Percentiles rank a stretch among this genome's conserved stretches.
Evolutionary conservation across 2,797 vertebrate genomes (phyloP).

Genomic region (Eulemur rubriventer): DNA sequence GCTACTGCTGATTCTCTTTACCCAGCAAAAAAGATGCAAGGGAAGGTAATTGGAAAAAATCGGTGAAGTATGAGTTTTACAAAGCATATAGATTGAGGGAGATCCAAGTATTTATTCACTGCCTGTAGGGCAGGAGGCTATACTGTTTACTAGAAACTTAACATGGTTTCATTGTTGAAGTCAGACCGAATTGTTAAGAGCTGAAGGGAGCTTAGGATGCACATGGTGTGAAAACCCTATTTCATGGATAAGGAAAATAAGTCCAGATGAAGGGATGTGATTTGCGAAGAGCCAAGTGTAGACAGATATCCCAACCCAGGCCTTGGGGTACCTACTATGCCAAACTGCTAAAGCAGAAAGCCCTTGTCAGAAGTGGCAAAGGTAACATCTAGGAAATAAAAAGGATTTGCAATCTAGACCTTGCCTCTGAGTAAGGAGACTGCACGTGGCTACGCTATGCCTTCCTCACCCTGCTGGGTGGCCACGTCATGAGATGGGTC

Average conservation of each 20-base stretch:
- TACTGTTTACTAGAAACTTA: neutral
- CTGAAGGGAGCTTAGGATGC: neutral
- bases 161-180: neutral
- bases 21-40: neutral
- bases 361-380: neutral
- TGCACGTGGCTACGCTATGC: fast-evolving
- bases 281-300: neutral
- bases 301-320: neutral
- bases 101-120: neutral
- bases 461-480: neutral
- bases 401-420: neutral
- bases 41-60: neutral
- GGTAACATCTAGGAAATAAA: neutral
- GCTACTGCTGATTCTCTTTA: neutral
- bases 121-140: neutral
- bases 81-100: neutral
- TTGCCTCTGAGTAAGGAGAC: neutral
- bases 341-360: neutral
- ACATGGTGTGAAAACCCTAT: neutral
- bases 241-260: neutral
- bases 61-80: neutral
- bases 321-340: neutral
- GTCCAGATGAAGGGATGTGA: neutral
- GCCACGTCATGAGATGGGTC: neutral
- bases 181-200: neutral